Percentiles rank a stretch among this genome's conserved stretches.
Evolutionary conservation across 2,888 invertebrate genomes (phyloP).

Genomic region (Mactromeris polynyma): DNA sequence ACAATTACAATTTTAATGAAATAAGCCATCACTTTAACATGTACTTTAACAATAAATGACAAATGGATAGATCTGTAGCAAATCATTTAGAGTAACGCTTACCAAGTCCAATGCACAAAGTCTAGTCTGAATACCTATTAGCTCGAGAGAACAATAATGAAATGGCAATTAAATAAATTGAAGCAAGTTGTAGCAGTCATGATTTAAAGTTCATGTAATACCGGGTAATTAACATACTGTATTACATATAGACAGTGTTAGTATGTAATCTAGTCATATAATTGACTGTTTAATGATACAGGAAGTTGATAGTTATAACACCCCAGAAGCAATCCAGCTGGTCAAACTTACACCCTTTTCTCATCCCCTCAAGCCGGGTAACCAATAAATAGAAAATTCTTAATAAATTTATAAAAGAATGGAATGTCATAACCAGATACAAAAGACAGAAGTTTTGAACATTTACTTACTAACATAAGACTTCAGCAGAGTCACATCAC

Average conservation of each 20-base stretch:
- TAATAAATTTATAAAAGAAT: not conserved
- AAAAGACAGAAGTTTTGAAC: not conserved
- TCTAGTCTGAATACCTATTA: not conserved
- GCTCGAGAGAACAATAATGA: not conserved
- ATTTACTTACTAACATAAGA: not conserved
- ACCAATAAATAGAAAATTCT: not conserved
- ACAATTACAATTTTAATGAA: too few relatives aligned
- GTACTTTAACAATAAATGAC: too few relatives aligned
- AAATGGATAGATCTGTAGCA: too few relatives aligned
- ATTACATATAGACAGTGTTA: slow-evolving; percentile 10
- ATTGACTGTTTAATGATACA: slow-evolving; percentile 27
- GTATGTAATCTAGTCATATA: slow-evolving; percentile 20
- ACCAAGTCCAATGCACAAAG: too few relatives aligned
- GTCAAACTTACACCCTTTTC: slow-evolving; percentile 13
- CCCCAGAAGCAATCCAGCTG: not conserved
- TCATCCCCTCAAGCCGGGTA: not conserved
- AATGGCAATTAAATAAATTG: not conserved
- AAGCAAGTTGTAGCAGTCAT: not conserved
- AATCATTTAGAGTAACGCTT: too few relatives aligned
- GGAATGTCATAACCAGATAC: not conserved
- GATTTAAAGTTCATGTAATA: not conserved
- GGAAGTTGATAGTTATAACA: slow-evolving; percentile 21
- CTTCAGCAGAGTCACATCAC: not conserved
- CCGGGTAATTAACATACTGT: not conserved
- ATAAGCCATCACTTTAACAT: too few relatives aligned